Conservation (phyloP, 2,888 invertebrate genomes). For the Oxycera nigricornis region DNA sequence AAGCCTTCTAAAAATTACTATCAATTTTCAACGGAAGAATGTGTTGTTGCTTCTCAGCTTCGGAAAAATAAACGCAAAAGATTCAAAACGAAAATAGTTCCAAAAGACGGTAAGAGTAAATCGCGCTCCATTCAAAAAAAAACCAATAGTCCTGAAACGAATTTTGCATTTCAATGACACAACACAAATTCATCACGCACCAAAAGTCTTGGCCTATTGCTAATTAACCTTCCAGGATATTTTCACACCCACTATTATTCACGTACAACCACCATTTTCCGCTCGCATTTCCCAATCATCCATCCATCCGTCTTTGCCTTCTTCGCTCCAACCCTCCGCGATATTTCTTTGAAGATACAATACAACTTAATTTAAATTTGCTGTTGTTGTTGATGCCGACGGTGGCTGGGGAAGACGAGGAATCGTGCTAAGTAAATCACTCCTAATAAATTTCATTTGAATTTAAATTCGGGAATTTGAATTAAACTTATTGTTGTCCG, state of each 20-base stretch:
- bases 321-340: background rate
- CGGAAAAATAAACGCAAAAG: too few relatives aligned
- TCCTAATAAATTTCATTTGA: slow-evolving; percentile 31
- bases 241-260: background rate
- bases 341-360: background rate
- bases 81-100: too few relatives aligned
- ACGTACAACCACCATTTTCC: too few relatives aligned
- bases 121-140: too few relatives aligned
- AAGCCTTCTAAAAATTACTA: too few relatives aligned
- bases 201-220: background rate
- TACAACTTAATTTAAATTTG: slow-evolving; percentile 13
- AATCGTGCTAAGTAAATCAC: slow-evolving; percentile 4
- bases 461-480: slow-evolving; percentile 21
- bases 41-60: too few relatives aligned
- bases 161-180: background rate
- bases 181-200: background rate
- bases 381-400: too few relatives aligned
- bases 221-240: background rate
- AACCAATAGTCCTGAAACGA: too few relatives aligned
- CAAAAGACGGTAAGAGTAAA: too few relatives aligned
- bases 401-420: too few relatives aligned
- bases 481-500: slow-evolving; percentile 5
- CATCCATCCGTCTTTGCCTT: too few relatives aligned
- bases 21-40: too few relatives aligned
- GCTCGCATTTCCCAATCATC: background rate